Conservation (phyloP, 2,797 vertebrate genomes). For the Pseudochirops corinnae region DNA sequence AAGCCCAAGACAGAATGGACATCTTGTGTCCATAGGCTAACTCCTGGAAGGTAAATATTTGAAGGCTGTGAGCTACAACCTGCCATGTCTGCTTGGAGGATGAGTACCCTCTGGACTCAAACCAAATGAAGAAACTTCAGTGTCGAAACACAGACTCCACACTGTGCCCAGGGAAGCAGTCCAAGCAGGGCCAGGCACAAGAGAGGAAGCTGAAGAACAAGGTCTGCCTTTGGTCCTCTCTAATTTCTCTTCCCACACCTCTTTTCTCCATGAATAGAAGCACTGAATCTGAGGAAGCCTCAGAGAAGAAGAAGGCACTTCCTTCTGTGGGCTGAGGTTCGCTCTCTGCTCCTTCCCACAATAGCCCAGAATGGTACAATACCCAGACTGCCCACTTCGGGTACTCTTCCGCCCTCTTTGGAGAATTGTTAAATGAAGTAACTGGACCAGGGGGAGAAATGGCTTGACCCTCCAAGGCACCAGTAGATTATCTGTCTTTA, state of each 20-base stretch:
- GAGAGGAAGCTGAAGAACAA: background rate
- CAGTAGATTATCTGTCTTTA: background rate
- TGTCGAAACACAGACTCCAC: background rate
- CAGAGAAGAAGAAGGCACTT: background rate
- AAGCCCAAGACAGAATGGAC: conserved; percentile 17
- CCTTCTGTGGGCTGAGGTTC: background rate
- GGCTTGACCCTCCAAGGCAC: background rate
- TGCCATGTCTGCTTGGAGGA: conserved; percentile 49
- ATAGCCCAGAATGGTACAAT: background rate
- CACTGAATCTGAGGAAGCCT: background rate
- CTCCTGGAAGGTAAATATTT: conserved; percentile 41
- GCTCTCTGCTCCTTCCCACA: background rate
- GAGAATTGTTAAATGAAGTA: background rate
- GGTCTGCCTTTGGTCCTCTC: background rate
- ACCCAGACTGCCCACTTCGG: background rate
- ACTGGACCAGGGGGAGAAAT: background rate
- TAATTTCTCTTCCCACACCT: background rate
- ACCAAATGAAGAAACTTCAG: background rate
- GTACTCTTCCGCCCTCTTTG: background rate
- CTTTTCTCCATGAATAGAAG: background rate
- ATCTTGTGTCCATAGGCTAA: conserved; percentile 38
- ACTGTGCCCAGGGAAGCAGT: background rate
- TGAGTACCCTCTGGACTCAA: conserved; percentile 39
- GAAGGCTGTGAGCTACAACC: conserved; percentile 57
- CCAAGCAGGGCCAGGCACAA: background rate